Percentiles rank a stretch among this genome's conserved stretches.
phyloP scores from a whole-genome alignment of 2,113 vertebrate species.

The Ornithorhynchus anatinus region DNA sequence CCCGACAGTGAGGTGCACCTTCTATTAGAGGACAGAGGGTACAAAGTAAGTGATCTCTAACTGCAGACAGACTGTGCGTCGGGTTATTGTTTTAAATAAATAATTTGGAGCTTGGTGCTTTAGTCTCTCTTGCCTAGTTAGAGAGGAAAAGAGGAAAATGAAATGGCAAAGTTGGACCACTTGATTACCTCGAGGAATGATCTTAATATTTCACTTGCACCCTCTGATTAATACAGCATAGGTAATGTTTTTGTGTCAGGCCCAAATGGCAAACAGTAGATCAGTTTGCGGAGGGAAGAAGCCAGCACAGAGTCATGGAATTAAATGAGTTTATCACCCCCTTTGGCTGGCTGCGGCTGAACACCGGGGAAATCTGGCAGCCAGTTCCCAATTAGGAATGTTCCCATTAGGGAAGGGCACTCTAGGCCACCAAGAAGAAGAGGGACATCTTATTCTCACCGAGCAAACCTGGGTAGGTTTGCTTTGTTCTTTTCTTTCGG shows the following conservation, averaged over 20 bases:
- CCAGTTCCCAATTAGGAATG: slow-evolving; percentile 20
- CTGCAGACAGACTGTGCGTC: slow-evolving; percentile 6
- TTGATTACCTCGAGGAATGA: slow-evolving; percentile 45
- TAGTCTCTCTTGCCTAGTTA: slow-evolving; percentile 46
- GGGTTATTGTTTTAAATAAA: slow-evolving; percentile 57
- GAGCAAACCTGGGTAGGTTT: slow-evolving; percentile 45
- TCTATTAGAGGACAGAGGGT: slow-evolving; percentile 24
- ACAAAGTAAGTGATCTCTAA: slow-evolving; percentile 32
- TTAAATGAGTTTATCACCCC: not conserved
- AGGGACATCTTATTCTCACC: slow-evolving; percentile 22
- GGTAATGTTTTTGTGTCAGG: slow-evolving; percentile 41
- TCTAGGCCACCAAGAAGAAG: slow-evolving; percentile 16
- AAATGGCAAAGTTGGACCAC: slow-evolving; percentile 53
- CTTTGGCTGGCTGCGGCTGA: slow-evolving; percentile 7
- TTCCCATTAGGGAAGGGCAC: slow-evolving; percentile 43
- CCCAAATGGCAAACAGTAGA: not conserved
- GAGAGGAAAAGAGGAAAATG: slow-evolving; percentile 55
- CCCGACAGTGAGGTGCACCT: slow-evolving; percentile 44
- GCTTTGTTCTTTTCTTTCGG: slow-evolving; percentile 50
- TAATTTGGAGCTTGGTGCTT: slow-evolving; percentile 37
- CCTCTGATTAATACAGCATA: slow-evolving; percentile 59
- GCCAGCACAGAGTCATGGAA: slow-evolving; percentile 16
- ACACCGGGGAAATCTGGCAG: slow-evolving; percentile 36
- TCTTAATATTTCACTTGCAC: slow-evolving; percentile 64
- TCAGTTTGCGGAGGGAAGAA: slow-evolving; percentile 15